These are phyloP conservation scores for Lepas anatifera DNA, from an alignment of 2,888 invertebrate genomes.

Conservation along the genomic window DNA sequence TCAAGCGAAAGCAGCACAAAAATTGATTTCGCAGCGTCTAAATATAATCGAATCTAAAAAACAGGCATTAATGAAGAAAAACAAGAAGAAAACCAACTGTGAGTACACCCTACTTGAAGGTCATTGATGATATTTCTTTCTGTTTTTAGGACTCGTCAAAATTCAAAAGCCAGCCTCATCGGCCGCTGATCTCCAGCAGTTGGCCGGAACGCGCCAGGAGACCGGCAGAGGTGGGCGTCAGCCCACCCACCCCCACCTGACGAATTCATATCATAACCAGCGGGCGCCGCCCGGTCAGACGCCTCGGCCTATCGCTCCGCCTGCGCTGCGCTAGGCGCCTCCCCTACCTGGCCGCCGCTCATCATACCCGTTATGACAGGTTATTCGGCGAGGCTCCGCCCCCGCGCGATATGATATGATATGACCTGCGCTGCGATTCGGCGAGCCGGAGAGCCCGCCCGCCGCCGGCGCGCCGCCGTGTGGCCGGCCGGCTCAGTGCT, in stretches of 20 bases:
- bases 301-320: not conserved
- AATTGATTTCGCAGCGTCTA: too few species aligned
- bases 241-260: not conserved
- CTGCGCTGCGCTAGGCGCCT: not conserved
- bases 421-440: conserved; percentile 12
- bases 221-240: not conserved
- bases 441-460: not conserved
- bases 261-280: not conserved
- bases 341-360: conserved; percentile 4
- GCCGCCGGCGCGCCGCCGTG: not conserved
- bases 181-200: too few species aligned
- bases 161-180: too few species aligned
- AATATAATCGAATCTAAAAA: too few species aligned
- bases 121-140: too few species aligned
- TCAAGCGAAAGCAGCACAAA: too few species aligned
- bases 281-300: not conserved
- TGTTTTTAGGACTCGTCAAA: too few species aligned
- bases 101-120: too few species aligned
- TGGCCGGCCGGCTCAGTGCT: not conserved
- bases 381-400: conserved; percentile 1
- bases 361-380: conserved; percentile 5
- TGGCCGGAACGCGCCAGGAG: not conserved
- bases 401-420: conserved; percentile 6
- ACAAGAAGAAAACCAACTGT: too few species aligned
- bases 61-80: too few species aligned